A percentile compares a stretch with the other conserved stretches of the same genome.
These are phyloP conservation scores for Athalia cordata DNA, from an alignment of 2,888 invertebrate genomes.

Conservation along the genomic window DNA sequence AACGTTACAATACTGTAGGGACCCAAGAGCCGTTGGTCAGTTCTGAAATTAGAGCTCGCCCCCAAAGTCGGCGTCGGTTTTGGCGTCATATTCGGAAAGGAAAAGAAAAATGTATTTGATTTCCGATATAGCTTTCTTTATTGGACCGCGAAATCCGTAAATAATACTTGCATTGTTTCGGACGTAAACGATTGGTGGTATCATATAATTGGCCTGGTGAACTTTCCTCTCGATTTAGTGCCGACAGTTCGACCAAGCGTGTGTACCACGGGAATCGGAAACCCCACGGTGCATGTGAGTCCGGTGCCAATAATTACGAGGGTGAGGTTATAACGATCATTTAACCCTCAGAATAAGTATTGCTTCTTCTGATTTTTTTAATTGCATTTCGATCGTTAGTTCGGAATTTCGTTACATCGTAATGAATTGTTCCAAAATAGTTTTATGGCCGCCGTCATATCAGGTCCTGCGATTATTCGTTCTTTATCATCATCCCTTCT, in stretches of 20 bases:
- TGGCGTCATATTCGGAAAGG: neutral
- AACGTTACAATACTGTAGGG: neutral
- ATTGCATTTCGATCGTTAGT: neutral
- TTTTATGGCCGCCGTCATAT: neutral
- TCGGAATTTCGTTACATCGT: neutral
- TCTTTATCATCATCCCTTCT: too few species aligned
- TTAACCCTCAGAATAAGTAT: neutral
- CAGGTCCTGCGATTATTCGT: too few species aligned
- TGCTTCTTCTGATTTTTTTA: neutral
- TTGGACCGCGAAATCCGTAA: slow-evolving; percentile 38
- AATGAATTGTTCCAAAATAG: neutral
- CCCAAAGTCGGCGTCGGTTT: slow-evolving; percentile 15
- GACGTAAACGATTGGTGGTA: slow-evolving; percentile 30
- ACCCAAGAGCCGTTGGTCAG: slow-evolving; percentile 11
- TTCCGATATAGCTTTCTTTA: slow-evolving; percentile 30
- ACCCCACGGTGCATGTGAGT: too few species aligned
- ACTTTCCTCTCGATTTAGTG: slow-evolving; percentile 28
- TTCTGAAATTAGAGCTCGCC: neutral
- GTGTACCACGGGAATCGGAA: neutral
- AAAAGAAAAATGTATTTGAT: slow-evolving; percentile 6
- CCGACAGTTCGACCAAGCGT: neutral
- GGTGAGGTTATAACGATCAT: slow-evolving; percentile 2
- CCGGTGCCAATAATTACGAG: neutral
- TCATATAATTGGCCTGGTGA: slow-evolving; percentile 16
- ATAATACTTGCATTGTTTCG: slow-evolving; percentile 30